Base-by-base conservation (phyloP, 2,113 vertebrate species). In the Lepisosteus osseus region DNA sequence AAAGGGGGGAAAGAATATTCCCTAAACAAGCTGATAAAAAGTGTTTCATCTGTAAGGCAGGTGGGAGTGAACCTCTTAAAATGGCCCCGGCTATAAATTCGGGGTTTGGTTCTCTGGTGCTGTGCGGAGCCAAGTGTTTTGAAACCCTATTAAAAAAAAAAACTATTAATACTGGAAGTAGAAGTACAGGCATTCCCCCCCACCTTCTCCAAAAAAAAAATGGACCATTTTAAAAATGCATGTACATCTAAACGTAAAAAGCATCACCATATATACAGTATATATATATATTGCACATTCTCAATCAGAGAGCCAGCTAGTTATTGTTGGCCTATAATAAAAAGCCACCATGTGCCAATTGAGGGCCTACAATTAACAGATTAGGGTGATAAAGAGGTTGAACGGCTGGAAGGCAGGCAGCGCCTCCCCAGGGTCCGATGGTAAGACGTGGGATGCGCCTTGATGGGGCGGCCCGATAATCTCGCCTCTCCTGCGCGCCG, bases 291-390 rank as follows among this genome's bases (percentile, higher is more conserved):
- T 89, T 91, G 86, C 81, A 87, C 90, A 90, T 90, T 93, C 88
- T 92, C 91, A 71, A 79, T 85, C 80, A 59, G 3, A 59, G 3
- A 14, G 47, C 47, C 5, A 51, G 47, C 72, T 89, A 88, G 89
- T 92, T 94, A 86, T 90, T 86, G 83, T 90, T 89, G 87, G 89
- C 90, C 90, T 92, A 85, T 88, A 92, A 91, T 93, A 93, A 91
- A 91, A 93, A 95, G 89, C 87, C 67, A 88, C 88, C 93, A 90
- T 95, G 90, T 94, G 93, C 91, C 94, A 94, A 88, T 84, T 87
- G 84, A 92, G 91, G 87, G 81, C 79, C 86, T 92, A 90, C 92
- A 95, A 95, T 95, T 95, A 95, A 91, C 92, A 93, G 95, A 94
- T 95, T 95, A 95, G 90, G 88, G 89, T 90, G 92, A 93, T 93